Evolutionary conservation across 2,797 vertebrate species (phyloP).

Genomic region (Tenualosa thibaudeaui): DNA sequence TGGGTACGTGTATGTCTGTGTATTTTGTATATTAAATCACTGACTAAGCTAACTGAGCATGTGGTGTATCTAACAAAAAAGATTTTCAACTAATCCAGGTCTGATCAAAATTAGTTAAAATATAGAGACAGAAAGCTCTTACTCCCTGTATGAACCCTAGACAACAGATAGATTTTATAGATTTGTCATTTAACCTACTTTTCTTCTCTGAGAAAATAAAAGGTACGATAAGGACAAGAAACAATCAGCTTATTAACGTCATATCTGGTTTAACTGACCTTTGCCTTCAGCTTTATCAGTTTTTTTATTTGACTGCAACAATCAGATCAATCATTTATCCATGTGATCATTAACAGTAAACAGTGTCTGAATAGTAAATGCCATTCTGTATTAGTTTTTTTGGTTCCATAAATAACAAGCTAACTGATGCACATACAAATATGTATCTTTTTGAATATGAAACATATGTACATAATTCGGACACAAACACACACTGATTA

Average conservation of each 20-base stretch:
- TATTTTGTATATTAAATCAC: background rate
- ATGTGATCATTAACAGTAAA: background rate
- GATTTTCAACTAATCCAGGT: background rate
- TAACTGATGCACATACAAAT: constrained; percentile 2
- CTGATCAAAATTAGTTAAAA: background rate
- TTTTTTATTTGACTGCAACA: constrained; percentile 3
- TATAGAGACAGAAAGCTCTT: background rate
- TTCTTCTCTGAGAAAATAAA: too few species aligned
- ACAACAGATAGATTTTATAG: background rate
- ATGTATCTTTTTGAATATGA: constrained; percentile 8
- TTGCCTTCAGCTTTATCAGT: background rate
- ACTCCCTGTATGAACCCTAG: background rate
- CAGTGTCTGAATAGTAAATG: background rate
- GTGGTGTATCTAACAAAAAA: background rate
- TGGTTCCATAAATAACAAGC: background rate
- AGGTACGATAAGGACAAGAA: background rate
- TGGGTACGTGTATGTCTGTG: background rate
- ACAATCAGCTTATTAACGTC: background rate
- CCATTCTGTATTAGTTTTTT: background rate
- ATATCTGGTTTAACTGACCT: background rate
- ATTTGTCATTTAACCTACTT: background rate
- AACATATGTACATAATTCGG: background rate
- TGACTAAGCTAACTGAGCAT: background rate
- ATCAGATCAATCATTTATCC: background rate
- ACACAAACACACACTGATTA: too few species aligned